Evolutionary conservation across 2,797 vertebrate species (phyloP), one percentile per base, ranked within the genome.

Genomic region (Anableps anableps): DNA sequence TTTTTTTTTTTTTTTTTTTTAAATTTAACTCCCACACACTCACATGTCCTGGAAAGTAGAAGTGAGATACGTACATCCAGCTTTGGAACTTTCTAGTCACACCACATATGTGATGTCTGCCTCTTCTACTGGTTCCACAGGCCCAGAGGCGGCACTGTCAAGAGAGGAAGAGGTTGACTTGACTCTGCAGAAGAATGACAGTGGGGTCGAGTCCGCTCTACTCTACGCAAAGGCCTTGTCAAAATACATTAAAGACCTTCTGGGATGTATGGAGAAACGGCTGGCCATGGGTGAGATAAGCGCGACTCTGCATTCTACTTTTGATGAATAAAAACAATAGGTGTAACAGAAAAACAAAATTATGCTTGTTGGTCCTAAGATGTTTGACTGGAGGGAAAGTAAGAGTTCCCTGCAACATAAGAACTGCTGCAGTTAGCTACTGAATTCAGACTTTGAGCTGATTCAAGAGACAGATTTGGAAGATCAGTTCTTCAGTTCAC

Each of bases 191-290:
- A 97, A 96, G 89, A 97, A 96, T 87, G 96, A 97, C 83, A 97
- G 95, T 2, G 98, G 97, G 21, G 96, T 99, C 89, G 98, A 99
- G 92, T 97, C 97, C 0, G 98, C 98, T 58, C 95, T 99, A 31
- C 97, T 97, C 19, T 99, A 99, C 72, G 97, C 98, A 82, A 99
- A 99, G 95, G 96, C 97, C 43, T 99, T 97, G 98, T 99, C 98
- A 89, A 99, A 99, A 93, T 99, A 99, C 77, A 96, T 97, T 87
- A 99, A 99, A 96, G 98, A 99, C 85, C 95, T 99, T 83, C 94
- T 99, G 74, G 93, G 93, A 72, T 99, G 98, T 97, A 97, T 99
- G 94, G 99, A 99, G 79, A 99, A 98, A 92, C 96, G 97, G 74
- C 95, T 99, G 90, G 96, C 92, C 72, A 94, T 98, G 94, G 98